Evolutionary conservation across 1,140 invertebrate species (phyloP).

Genomic region (Eumeta japonica): DNA sequence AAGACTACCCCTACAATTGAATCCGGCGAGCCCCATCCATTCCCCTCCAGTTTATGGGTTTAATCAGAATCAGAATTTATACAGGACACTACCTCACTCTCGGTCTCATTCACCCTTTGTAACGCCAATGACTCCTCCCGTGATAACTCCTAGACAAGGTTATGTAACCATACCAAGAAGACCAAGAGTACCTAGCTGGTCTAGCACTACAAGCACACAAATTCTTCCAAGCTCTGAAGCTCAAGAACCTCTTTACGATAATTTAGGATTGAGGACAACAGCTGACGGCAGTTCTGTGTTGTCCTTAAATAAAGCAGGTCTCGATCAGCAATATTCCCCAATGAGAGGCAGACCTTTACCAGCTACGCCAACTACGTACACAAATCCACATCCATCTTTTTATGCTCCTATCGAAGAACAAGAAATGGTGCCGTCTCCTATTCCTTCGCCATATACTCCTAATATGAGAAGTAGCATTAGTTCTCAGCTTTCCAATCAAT

Average conservation of each 20-base stretch:
- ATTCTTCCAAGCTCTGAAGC: conserved; percentile 59
- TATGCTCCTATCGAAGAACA: conserved; percentile 68
- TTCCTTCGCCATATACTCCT: conserved; percentile 30
- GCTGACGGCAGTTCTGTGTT: conserved; percentile 79
- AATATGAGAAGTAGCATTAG: conserved; percentile 38
- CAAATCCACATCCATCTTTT: conserved; percentile 44
- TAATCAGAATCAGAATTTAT: conserved; percentile 54
- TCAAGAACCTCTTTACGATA: conserved; percentile 79
- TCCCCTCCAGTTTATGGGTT: conserved; percentile 60
- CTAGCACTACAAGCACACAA: conserved; percentile 62
- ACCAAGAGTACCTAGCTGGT: conserved; percentile 80
- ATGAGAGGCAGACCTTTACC: conserved; percentile 64
- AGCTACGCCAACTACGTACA: conserved; percentile 54
- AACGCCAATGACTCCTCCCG: conserved; percentile 55
- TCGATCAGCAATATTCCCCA: conserved; percentile 52
- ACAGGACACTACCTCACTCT: conserved; percentile 71
- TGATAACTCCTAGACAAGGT: conserved; percentile 69
- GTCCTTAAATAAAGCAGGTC: conserved; percentile 67
- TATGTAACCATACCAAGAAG: conserved; percentile 83
- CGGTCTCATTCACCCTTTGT: conserved; percentile 72
- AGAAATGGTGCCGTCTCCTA: conserved; percentile 52
- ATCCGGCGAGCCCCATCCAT: conserved; percentile 54
- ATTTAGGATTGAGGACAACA: conserved; percentile 78
- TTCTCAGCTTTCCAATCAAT: conserved; percentile 32
- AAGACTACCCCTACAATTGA: conserved; percentile 51